Evolutionary conservation across 2,888 invertebrate species (phyloP), one percentile per base, ranked within the genome.

Genomic region (Phania funesta): DNA sequence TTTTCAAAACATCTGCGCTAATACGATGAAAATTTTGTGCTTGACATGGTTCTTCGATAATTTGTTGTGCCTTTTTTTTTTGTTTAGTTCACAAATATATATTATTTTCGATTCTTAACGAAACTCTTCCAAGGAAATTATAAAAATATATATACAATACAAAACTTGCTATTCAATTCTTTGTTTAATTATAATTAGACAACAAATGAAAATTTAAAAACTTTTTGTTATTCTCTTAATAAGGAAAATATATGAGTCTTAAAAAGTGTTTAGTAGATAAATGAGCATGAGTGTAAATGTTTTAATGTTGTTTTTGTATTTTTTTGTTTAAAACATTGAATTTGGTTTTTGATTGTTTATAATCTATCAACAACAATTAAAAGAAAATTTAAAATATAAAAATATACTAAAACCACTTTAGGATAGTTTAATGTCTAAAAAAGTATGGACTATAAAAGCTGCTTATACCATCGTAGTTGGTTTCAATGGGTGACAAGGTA

Each of bases 401-500:
- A 75, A 83, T 56, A 68, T 35, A 78, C 74, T 78, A 68, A 71
- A 82, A 80, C 74, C 75, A 78, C 50, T 78, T 70, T 75, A n/a
- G 44, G 62, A 70, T 64, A 83, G 26, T 85, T 85, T 89, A 89
- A 84, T 89, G 87, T 79, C 87, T 89, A 87, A 89, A 90, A 86
- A 87, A 90, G 86, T 89, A 90, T 85, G 89, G 87, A 87, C 87
- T 89, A 85, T 89, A 89, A 88, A 88, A 89, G 86, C 87, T 87
- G 89, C 87, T 89, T 86, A 89, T 90, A 90, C 90, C 90, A 87
- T 90, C 90, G 87, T 87, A 89, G 84, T 85, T 87, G 83, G 86
- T 86, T 84, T 90, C 88, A 62, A 88, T 86, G 81, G 91, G 91
- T 78, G 86, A 85, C 75, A 91, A 85, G 48, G 86, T 88, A 78